A percentile compares a stretch with the other conserved stretches of the same genome.
phyloP scores from a whole-genome alignment of 2,888 invertebrate genomes.

The Tachina fera region DNA sequence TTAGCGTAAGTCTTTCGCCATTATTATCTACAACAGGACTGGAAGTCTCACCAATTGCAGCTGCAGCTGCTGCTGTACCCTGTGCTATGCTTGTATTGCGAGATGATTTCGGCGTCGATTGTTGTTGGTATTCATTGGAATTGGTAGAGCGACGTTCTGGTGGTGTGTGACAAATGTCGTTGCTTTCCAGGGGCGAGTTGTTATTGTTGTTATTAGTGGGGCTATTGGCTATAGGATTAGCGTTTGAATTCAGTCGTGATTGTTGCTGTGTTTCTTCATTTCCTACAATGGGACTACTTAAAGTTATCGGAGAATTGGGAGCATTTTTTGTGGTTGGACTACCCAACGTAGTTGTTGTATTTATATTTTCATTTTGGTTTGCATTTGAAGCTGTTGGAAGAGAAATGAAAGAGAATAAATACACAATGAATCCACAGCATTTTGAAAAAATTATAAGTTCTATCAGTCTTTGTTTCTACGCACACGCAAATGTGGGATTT shows the following conservation, averaged over 20 bases:
- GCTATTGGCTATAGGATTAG: slow-evolving; percentile 17
- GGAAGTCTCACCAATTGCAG: slow-evolving; percentile 73
- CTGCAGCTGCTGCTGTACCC: slow-evolving; percentile 74
- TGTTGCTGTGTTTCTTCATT: slow-evolving; percentile 66
- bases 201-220: slow-evolving; percentile 33
- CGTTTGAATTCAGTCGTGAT: slow-evolving; percentile 32
- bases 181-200: slow-evolving; percentile 55
- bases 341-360: slow-evolving; percentile 70
- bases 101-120: slow-evolving; percentile 77
- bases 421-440: neutral
- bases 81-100: slow-evolving; percentile 41
- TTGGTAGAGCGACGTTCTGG: slow-evolving; percentile 78
- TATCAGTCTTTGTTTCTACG: neutral
- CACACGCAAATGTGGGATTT: too few species aligned
- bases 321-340: slow-evolving; percentile 72
- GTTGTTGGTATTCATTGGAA: slow-evolving; percentile 76
- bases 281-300: slow-evolving; percentile 59
- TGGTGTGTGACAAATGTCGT: slow-evolving; percentile 69
- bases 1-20: slow-evolving; percentile 45
- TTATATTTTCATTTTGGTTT: slow-evolving; percentile 77
- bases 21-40: slow-evolving; percentile 48
- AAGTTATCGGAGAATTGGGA: slow-evolving; percentile 64
- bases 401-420: neutral
- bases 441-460: neutral
- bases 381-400: slow-evolving; percentile 76